Conservation (phyloP, 2,888 invertebrate species). For the Digitonthophagus gazella region DNA sequence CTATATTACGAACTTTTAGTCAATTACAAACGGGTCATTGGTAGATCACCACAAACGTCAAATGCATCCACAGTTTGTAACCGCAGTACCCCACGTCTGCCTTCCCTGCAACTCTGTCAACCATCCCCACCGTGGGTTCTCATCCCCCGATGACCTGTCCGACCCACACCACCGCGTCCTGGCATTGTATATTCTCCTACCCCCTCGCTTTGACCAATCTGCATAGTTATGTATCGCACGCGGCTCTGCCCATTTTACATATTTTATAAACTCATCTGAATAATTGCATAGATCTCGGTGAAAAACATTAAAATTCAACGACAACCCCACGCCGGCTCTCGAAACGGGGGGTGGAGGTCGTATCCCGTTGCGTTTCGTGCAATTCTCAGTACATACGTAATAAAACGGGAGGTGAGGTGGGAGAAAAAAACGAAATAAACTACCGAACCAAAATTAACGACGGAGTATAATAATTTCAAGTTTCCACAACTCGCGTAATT, state of each 20-base stretch:
- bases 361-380: constrained; percentile 6
- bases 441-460: not conserved
- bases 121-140: not conserved
- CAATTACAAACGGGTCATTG: constrained; percentile 7
- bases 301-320: constrained; percentile 24
- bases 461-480: not conserved
- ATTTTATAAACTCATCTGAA: constrained; percentile 34
- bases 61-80: constrained; percentile 7
- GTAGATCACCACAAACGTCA: constrained; percentile 8
- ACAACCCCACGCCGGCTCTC: not conserved
- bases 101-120: constrained; percentile 5
- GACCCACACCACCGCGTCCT: not conserved
- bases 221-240: constrained; percentile 31
- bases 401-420: too few species aligned
- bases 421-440: not conserved
- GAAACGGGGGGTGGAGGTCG: not conserved
- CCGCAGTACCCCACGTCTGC: not conserved
- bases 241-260: constrained; percentile 30
- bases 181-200: constrained; percentile 23
- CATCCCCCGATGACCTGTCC: constrained; percentile 10
- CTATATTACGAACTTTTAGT: too few species aligned
- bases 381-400: not conserved
- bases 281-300: constrained; percentile 29
- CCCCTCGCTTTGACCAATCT: constrained; percentile 26
- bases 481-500: not conserved